Conservation (phyloP, 2,113 vertebrate genomes). For the Pteropus alecto region DNA sequence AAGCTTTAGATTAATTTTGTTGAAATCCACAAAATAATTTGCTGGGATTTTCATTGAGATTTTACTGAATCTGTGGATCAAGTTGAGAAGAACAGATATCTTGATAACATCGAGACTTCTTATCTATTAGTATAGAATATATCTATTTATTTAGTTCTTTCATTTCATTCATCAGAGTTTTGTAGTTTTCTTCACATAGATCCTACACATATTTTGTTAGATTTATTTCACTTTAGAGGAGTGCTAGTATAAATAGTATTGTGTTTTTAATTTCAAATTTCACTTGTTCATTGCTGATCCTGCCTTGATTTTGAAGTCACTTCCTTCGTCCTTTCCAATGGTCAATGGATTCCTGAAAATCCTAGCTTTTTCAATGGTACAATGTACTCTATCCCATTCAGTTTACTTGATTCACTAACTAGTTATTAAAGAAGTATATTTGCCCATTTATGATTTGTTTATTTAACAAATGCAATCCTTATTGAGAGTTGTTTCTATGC, state of each 20-base stretch:
- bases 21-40: background rate
- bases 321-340: background rate
- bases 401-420: background rate
- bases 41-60: background rate
- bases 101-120: background rate
- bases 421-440: background rate
- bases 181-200: background rate
- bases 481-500: background rate
- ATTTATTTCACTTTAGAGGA: background rate
- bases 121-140: background rate
- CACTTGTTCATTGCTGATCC: background rate
- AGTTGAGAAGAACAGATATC: background rate
- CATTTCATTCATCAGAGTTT: background rate
- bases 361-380: background rate
- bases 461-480: background rate
- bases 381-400: background rate
- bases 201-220: background rate
- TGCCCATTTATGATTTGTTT: background rate
- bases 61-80: background rate
- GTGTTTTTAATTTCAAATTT: background rate
- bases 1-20: background rate
- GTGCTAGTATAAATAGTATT: background rate
- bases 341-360: background rate
- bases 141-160: background rate
- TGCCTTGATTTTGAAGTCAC: background rate